These are phyloP conservation scores for Paralinhomoeus sp. DNA, from an alignment of 2,888 invertebrate species.

Conservation along the genomic window DNA sequence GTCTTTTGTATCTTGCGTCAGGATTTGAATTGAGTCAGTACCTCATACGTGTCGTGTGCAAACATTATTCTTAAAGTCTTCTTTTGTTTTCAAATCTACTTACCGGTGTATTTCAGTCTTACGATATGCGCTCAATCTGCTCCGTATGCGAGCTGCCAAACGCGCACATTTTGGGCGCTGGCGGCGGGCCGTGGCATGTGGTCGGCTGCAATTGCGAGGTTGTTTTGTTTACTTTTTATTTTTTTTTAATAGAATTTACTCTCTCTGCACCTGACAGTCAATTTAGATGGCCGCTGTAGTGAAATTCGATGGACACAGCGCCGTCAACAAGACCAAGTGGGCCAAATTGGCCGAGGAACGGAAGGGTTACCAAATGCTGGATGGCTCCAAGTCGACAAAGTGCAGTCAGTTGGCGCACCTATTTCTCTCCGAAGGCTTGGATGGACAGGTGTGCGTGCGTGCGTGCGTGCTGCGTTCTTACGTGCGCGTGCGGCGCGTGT, in stretches of 20 bases:
- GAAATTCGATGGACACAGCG: too few relatives aligned
- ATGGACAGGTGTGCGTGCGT: slow-evolving; percentile 21
- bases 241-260: neutral
- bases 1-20: too few relatives aligned
- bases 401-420: slow-evolving; percentile 46
- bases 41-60: too few relatives aligned
- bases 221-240: slow-evolving; percentile 4
- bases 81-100: too few relatives aligned
- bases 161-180: slow-evolving; percentile 58
- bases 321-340: too few relatives aligned
- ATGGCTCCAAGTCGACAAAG: slow-evolving; percentile 29
- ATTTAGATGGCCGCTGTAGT: too few relatives aligned
- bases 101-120: too few relatives aligned
- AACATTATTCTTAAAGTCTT: too few relatives aligned
- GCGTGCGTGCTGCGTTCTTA: neutral
- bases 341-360: neutral
- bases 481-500: neutral
- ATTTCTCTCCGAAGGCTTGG: slow-evolving; percentile 25
- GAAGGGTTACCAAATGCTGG: slow-evolving; percentile 5
- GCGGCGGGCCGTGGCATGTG: slow-evolving; percentile 66
- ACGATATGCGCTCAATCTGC: too few relatives aligned
- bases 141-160: slow-evolving; percentile 29
- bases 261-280: neutral
- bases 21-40: too few relatives aligned
- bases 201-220: slow-evolving; percentile 32